Conservation (phyloP, 2,888 invertebrate genomes). For the Parapristionchus giblindavisi region DNA sequence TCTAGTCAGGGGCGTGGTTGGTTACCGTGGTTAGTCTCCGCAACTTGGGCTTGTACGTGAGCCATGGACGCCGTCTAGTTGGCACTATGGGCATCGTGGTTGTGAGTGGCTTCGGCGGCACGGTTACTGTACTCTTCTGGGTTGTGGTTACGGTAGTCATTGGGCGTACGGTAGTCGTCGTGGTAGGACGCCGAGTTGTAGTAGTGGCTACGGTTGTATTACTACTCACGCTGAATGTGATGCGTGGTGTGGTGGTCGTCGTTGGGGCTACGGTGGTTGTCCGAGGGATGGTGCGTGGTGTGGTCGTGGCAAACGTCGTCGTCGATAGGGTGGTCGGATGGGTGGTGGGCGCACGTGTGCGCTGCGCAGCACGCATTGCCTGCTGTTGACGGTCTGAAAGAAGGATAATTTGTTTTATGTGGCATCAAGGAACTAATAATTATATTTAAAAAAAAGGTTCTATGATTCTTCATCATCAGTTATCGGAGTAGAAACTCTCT, state of each 20-base stretch:
- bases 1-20: background rate
- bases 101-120: background rate
- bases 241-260: conserved; percentile 29
- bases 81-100: conserved; percentile 27
- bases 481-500: no score
- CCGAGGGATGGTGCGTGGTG: conserved; percentile 9
- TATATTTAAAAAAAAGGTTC: no score
- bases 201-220: conserved; percentile 28
- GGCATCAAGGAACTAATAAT: no score
- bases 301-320: conserved; percentile 12
- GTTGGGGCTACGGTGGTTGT: conserved; percentile 38
- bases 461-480: no score
- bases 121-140: conserved; percentile 38
- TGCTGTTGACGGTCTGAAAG: conserved; percentile 29
- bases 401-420: background rate
- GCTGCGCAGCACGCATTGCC: background rate
- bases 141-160: conserved; percentile 32
- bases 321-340: no score
- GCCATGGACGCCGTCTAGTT: conserved; percentile 34
- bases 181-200: conserved; percentile 26
- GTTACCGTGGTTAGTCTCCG: conserved; percentile 30
- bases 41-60: conserved; percentile 37
- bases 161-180: conserved; percentile 38
- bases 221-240: conserved; percentile 29
- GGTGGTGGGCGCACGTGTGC: conserved; percentile 16